Evolutionary conservation across 2,113 vertebrate genomes (phyloP).

Genomic region (Heliornis fulica): DNA sequence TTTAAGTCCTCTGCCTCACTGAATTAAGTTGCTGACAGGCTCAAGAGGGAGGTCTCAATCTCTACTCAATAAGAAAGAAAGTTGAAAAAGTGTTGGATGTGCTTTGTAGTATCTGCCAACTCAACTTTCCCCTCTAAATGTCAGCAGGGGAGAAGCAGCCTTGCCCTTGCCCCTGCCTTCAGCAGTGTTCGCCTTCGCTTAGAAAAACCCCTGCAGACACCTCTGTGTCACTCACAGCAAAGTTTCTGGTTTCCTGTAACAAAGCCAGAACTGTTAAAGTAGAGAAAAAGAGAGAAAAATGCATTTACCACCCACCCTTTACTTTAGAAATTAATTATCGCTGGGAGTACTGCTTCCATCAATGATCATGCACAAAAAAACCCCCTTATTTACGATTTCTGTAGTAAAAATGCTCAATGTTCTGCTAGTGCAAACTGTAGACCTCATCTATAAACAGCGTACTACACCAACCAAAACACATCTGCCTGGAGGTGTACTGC

Average conservation of each 20-base stretch:
- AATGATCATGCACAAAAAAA: not conserved
- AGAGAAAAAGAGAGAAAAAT: not conserved
- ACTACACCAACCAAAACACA: not conserved
- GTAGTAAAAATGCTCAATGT: not conserved
- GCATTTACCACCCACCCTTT: not conserved
- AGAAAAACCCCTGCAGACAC: not conserved
- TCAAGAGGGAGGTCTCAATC: slow-evolving; percentile 48
- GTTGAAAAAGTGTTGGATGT: not conserved
- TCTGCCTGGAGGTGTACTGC: not conserved
- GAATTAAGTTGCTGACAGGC: not conserved
- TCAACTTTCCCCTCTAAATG: no score
- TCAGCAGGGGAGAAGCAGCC: no score
- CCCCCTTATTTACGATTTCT: not conserved
- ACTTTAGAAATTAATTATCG: not conserved
- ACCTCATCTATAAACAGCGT: not conserved
- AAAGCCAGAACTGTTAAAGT: not conserved
- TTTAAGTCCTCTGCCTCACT: not conserved
- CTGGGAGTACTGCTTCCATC: not conserved
- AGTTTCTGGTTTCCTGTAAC: not conserved
- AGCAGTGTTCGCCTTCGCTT: fast-evolving
- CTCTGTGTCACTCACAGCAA: not conserved
- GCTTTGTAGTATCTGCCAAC: not conserved
- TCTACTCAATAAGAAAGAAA: not conserved
- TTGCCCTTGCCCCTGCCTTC: not conserved
- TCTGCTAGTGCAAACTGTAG: not conserved